Conservation (phyloP, 2,888 invertebrate species). For the Lobophora halterata region DNA sequence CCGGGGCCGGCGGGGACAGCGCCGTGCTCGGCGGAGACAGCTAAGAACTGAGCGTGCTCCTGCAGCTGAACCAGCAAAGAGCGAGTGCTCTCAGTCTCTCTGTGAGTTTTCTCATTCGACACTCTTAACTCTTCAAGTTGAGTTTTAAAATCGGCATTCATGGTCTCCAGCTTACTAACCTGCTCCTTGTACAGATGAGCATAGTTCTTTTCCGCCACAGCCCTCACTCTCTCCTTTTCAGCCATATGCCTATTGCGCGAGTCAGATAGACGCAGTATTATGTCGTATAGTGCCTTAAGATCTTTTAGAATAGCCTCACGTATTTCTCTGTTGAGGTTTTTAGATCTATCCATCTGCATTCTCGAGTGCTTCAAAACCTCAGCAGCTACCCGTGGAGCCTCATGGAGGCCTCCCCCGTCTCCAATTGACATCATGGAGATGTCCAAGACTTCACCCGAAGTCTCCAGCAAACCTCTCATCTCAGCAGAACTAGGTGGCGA, state of each 20-base stretch:
- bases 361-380: no score
- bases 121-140: conserved; percentile 1
- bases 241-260: neutral
- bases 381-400: no score
- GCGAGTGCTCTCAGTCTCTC: neutral
- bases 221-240: neutral
- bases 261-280: neutral
- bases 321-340: neutral
- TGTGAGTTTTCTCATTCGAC: neutral
- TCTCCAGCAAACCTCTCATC: no score
- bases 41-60: no score
- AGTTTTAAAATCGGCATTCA: neutral
- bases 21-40: neutral
- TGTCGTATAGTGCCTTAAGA: neutral
- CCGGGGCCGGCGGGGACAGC: neutral
- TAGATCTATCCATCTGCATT: no score
- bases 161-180: neutral
- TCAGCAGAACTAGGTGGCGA: no score
- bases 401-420: no score
- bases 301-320: neutral
- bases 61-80: neutral
- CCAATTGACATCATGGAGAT: no score
- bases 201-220: neutral
- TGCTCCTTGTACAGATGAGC: neutral
- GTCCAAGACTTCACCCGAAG: no score